These are phyloP conservation scores for Pantherophis alleghaniensis DNA, from an alignment of 2,797 vertebrate genomes.

Conservation along the genomic window DNA sequence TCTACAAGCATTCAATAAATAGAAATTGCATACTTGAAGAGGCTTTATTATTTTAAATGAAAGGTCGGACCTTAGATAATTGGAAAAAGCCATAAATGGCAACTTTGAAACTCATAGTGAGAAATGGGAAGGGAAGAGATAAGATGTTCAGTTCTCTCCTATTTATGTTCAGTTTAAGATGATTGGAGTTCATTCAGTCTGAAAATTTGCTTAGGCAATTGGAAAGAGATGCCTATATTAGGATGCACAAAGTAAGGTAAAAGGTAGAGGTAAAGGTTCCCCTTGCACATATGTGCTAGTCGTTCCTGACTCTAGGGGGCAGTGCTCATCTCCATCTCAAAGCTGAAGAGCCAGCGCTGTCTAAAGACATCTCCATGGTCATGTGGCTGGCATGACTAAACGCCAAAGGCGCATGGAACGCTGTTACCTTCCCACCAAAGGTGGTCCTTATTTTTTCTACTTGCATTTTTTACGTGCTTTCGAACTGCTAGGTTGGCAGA, in stretches of 20 bases:
- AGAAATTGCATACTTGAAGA: background rate
- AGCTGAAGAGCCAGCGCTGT: too few relatives aligned
- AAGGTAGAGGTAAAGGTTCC: too few relatives aligned
- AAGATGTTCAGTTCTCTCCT: background rate
- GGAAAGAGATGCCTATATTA: background rate
- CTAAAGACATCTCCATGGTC: too few relatives aligned
- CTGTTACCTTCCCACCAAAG: too few relatives aligned
- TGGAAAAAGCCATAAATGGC: background rate
- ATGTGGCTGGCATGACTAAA: too few relatives aligned
- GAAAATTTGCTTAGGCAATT: background rate
- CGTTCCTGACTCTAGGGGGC: too few relatives aligned
- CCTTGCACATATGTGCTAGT: too few relatives aligned
- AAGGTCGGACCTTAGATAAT: background rate
- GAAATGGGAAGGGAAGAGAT: background rate
- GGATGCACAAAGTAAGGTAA: background rate
- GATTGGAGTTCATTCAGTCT: background rate
- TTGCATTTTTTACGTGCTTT: too few relatives aligned
- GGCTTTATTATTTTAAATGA: background rate
- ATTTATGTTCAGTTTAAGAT: background rate
- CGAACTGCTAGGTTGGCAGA: too few relatives aligned
- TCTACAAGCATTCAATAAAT: background rate
- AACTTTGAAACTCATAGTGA: background rate
- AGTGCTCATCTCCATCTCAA: too few relatives aligned
- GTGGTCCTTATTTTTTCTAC: too few relatives aligned
- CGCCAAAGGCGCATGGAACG: too few relatives aligned